phyloP scores from a whole-genome alignment of 2,888 invertebrate species.

The Dermolepida albohirtum region DNA sequence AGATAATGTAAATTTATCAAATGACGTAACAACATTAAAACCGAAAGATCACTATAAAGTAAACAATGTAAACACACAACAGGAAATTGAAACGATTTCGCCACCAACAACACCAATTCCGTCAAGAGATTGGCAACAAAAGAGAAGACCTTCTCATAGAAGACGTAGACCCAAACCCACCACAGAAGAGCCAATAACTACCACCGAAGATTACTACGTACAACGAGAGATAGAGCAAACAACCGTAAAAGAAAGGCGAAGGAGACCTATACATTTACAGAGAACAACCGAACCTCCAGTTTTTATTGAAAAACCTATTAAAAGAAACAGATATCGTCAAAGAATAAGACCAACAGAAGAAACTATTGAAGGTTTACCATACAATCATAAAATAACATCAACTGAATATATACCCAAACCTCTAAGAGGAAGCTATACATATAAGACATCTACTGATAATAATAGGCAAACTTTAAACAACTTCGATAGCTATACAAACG shows the following conservation, averaged over 20 bases:
- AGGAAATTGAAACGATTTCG: constrained; percentile 46
- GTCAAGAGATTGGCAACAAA: constrained; percentile 44
- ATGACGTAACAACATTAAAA: constrained; percentile 48
- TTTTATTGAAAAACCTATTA: constrained; percentile 39
- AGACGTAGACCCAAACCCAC: constrained; percentile 50
- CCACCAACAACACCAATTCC: constrained; percentile 23
- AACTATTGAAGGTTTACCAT: constrained; percentile 24
- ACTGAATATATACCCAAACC: constrained; percentile 24
- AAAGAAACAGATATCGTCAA: constrained; percentile 49
- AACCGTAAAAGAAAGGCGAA: constrained; percentile 43
- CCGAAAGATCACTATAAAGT: constrained; percentile 19
- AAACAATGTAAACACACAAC: constrained; percentile 30
- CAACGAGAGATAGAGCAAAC: constrained; percentile 52
- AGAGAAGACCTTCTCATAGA: constrained; percentile 47
- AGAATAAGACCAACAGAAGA: constrained; percentile 50
- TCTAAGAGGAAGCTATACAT: constrained; percentile 21
- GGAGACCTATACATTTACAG: constrained; percentile 49
- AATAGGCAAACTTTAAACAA: constrained; percentile 1
- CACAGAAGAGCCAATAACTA: constrained; percentile 44
- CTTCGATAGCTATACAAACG: neutral
- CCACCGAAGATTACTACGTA: constrained; percentile 52
- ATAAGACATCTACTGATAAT: constrained; percentile 11
- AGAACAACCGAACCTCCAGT: constrained; percentile 44
- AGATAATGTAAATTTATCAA: constrained; percentile 30
- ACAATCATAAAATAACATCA: constrained; percentile 34